Conservation (phyloP, 1,140 invertebrate species). For the Plectus sambesii region DNA sequence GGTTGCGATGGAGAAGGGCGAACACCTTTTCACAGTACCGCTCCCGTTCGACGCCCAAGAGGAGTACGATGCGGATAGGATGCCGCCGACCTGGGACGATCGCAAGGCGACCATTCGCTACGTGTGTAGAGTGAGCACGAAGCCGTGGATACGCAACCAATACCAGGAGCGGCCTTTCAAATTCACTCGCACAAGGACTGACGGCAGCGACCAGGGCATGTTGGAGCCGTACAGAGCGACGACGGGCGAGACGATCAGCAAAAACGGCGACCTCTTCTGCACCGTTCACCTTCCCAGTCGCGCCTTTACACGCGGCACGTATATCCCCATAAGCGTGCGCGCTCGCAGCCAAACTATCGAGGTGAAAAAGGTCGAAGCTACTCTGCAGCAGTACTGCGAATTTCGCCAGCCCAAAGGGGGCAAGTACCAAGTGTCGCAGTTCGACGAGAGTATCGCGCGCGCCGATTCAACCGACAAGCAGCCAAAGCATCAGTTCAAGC, state of each 20-base stretch:
- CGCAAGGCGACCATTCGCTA: too few relatives aligned
- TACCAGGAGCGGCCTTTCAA: constrained; percentile 15
- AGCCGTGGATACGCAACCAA: constrained; percentile 13
- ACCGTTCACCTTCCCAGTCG: too few relatives aligned
- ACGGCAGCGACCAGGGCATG: constrained; percentile 15
- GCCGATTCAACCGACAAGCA: constrained; percentile 4
- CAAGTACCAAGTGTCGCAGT: constrained; percentile 17
- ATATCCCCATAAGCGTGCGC: constrained; percentile 11
- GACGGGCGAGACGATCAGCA: too few relatives aligned
- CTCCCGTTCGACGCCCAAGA: too few relatives aligned
- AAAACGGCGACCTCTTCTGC: too few relatives aligned
- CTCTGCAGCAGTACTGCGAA: constrained; percentile 15
- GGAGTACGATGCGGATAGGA: too few relatives aligned
- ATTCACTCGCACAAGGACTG: constrained; percentile 16
- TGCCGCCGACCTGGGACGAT: too few relatives aligned
- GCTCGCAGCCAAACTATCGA: constrained; percentile 10
- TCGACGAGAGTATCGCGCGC: constrained; percentile 14
- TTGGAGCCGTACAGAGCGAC: too few relatives aligned
- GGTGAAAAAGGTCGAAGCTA: constrained; percentile 14
- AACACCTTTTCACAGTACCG: too few relatives aligned
- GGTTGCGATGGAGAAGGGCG: too few relatives aligned
- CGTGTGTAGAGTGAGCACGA: constrained; percentile 2
- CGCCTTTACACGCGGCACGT: constrained; percentile 21
- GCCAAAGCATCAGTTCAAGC: constrained; percentile 6
- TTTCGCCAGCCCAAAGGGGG: constrained; percentile 16